These are phyloP conservation scores for Phyto melanocephala DNA, from an alignment of 2,888 invertebrate genomes.

Conservation along the genomic window DNA sequence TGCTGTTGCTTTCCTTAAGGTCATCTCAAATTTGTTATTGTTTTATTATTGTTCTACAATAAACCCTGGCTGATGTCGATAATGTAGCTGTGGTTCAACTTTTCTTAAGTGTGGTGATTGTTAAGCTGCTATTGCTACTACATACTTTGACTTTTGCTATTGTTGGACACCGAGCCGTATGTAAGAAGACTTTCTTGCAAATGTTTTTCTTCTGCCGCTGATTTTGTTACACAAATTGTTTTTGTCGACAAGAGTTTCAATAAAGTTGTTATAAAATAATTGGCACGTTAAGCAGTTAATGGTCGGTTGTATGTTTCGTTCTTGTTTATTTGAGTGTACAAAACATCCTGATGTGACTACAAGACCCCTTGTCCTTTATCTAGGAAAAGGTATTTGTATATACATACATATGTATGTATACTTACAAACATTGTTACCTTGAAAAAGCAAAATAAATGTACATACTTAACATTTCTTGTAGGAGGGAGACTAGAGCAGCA, in stretches of 20 bases:
- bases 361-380: constrained; percentile 21
- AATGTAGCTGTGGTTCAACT: background rate
- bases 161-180: background rate
- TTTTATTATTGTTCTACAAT: constrained; percentile 17
- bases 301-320: constrained; percentile 11
- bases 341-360: constrained; percentile 3
- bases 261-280: constrained; percentile 65
- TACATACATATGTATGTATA: background rate
- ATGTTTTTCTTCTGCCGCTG: background rate
- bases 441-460: background rate
- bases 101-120: background rate
- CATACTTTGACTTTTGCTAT: background rate
- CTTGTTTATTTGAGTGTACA: background rate
- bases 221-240: constrained; percentile 51
- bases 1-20: constrained; percentile 26
- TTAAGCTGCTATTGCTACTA: background rate
- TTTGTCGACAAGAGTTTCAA: constrained; percentile 60
- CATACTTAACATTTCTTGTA: background rate
- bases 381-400: background rate
- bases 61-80: constrained; percentile 33
- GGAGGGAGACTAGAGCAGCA: constrained; percentile 9
- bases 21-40: constrained; percentile 23
- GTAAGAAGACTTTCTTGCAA: constrained; percentile 1
- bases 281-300: constrained; percentile 65
- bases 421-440: background rate